Base-by-base conservation (phyloP, 2,113 vertebrate genomes). In the Poecilia latipinna region DNA sequence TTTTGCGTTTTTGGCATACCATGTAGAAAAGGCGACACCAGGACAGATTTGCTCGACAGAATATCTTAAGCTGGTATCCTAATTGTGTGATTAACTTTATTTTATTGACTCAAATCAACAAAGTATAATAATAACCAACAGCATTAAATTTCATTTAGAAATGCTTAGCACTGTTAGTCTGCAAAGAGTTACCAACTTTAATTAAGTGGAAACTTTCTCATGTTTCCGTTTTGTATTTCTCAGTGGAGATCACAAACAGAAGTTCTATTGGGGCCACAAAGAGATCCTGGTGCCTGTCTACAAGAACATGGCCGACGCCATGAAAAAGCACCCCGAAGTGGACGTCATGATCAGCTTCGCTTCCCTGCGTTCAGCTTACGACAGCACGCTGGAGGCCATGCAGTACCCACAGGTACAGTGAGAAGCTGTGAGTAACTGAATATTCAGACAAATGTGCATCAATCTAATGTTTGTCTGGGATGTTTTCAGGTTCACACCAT, bases 261-360 rank as follows among this genome's bases (percentile, higher is more conserved):
- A 99, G 85, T 99, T 99, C 90, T 99, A 99, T n/a, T 99, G 98
- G 98, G 98, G 98, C 60, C 98, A 99, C 91, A 99, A 99, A 75
- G 98, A 99, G 90, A 98, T 99, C 88, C 94, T 99, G 79, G 89
- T 99, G 65, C 97, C 98, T 0, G 97, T 99, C 65, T 99, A 96
- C 86, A 99, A 99, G 92, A 98, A 96, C 90, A 99, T 99, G 98
- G 92, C 93, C 0, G 97, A 99, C 26, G 98, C 98, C 70, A 97
- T 97, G 96, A 97, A 93, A 93, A 99, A 97, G 82, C 98, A 99
- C 83, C 94, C 96, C 0, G 96, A 97, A 35, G 97, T 98, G 60
- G 97, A 99, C 0, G 98, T 99, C 65, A 87, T 99, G 17, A 99
- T 99, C 90, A 99, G 96, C 91, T 99, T 99, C 0, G 98, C 98